These are phyloP conservation scores for Cerastis leucographa DNA, from an alignment of 2,888 invertebrate genomes.

Conservation along the genomic window DNA sequence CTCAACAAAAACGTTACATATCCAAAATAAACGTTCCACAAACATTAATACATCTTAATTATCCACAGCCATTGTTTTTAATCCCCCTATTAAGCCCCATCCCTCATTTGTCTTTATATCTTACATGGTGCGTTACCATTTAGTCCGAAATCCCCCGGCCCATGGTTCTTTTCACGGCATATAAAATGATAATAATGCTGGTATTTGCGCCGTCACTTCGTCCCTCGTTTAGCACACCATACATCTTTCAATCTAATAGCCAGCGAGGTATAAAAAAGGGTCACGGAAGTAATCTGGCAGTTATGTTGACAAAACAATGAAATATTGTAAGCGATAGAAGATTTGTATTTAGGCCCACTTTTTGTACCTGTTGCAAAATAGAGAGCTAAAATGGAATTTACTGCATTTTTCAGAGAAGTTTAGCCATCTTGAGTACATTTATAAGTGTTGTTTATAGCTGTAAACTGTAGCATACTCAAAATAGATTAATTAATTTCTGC, in stretches of 20 bases:
- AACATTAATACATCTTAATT: slow-evolving; percentile 50
- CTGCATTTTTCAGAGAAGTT: too few relatives aligned
- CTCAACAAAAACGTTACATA: slow-evolving; percentile 7
- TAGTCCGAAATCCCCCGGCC: slow-evolving; percentile 14
- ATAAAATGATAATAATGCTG: slow-evolving; percentile 16
- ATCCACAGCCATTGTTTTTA: slow-evolving; percentile 41
- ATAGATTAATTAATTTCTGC: too few relatives aligned
- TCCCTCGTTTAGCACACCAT: slow-evolving; percentile 38
- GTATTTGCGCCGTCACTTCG: slow-evolving; percentile 35
- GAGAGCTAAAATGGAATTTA: not conserved
- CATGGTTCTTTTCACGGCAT: slow-evolving; percentile 38
- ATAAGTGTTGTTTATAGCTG: not conserved
- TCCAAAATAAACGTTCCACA: slow-evolving; percentile 18
- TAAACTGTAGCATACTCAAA: not conserved
- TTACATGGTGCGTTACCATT: slow-evolving; percentile 17
- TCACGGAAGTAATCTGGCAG: slow-evolving; percentile 13
- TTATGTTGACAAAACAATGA: slow-evolving; percentile 20
- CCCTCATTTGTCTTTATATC: slow-evolving; percentile 47
- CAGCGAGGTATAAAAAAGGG: slow-evolving; percentile 32
- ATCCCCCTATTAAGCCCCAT: slow-evolving; percentile 13
- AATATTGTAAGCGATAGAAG: slow-evolving; percentile 7
- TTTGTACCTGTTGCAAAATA: not conserved
- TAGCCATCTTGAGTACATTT: rapidly evolving
- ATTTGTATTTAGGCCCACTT: not conserved
- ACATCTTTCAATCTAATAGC: slow-evolving; percentile 18